Base-by-base conservation (phyloP, 2,113 vertebrate genomes). In the Lichenostomus cassidix region DNA sequence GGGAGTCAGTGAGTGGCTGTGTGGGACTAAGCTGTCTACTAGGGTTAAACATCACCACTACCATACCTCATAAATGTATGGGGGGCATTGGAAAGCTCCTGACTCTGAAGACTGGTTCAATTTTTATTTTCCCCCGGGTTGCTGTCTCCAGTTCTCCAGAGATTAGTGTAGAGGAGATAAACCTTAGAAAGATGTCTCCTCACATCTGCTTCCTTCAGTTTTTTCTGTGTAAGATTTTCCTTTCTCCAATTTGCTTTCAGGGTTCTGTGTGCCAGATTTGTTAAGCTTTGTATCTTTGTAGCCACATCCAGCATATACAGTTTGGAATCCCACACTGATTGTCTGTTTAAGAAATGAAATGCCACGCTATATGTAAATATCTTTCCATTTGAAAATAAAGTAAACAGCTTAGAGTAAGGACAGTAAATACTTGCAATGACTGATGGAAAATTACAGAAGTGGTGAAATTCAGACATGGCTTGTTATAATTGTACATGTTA, bases 311-410 rank as follows among this genome's bases (percentile, higher is more conserved):
- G 58, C 71, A 71, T 62, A 85, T 7, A 47, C 29, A 73, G n/a
- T 53, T 88, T 87, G n/a, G 68, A 94, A 71, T 68, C 44, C 29
- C 35, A 46, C 29, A 39, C 3, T 91, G 68, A 73, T 62, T 91
- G 49, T 67, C 70, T 80, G 18, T 63, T 95, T 90, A 86, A 89
- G 64, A 95, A 95, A 83, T 90, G 2, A 86, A 96, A 91, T 81
- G 27, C 22, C 52, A 73, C 2, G 1, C 20, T 76, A 21, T 17
- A 52, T 65, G 79, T 83, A 94, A 90, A 78, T 93, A 71, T 73
- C 12, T 86, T 96, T 94, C 55, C 1, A 55, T 90, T 92, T 83
- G 60, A 87, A 88, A 79, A 95, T 71, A 73, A 92, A 86, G 8
- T 64, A n/a, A 42, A 53, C 41, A 53, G 33, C 52, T 91, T 88